Evolutionary conservation across 1,140 invertebrate species (phyloP).

Genomic region (Helicoverpa zea): DNA sequence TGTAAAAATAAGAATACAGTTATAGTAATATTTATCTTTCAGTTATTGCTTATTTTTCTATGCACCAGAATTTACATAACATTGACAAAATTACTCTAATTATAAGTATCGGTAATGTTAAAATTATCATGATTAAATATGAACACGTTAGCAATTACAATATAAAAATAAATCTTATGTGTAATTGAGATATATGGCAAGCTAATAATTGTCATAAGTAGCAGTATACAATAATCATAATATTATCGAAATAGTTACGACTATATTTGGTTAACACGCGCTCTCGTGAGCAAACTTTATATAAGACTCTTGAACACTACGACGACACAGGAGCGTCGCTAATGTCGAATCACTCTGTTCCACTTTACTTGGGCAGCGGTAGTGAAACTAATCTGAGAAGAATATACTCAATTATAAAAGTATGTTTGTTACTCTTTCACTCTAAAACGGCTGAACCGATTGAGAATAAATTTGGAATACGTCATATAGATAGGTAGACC

Average conservation of each 20-base stretch:
- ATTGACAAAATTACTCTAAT: constrained; percentile 41
- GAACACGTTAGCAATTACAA: constrained; percentile 42
- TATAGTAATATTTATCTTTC: constrained; percentile 58
- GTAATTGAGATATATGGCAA: constrained; percentile 19
- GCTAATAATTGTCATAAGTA: constrained; percentile 2
- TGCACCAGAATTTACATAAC: constrained; percentile 60
- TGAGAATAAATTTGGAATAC: neutral
- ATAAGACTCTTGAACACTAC: constrained; percentile 15
- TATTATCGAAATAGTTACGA: neutral
- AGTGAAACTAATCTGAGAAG: constrained; percentile 47
- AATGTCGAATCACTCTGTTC: neutral
- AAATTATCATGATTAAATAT: constrained; percentile 51
- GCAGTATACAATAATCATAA: constrained; percentile 21
- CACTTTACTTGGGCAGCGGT: constrained; percentile 43
- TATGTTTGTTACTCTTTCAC: too few relatives aligned
- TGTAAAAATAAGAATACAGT: constrained; percentile 52
- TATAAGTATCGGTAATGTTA: constrained; percentile 21
- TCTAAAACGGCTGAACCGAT: neutral
- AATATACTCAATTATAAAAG: neutral
- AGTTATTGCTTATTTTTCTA: constrained; percentile 56
- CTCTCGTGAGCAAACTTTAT: constrained; percentile 13
- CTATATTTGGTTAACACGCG: constrained; percentile 8
- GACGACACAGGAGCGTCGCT: constrained; percentile 14
- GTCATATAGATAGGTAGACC: too few relatives aligned
- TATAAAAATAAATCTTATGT: constrained; percentile 48